These are phyloP conservation scores for Xyrauchen texanus DNA, from an alignment of 2,113 vertebrate species.

Conservation along the genomic window DNA sequence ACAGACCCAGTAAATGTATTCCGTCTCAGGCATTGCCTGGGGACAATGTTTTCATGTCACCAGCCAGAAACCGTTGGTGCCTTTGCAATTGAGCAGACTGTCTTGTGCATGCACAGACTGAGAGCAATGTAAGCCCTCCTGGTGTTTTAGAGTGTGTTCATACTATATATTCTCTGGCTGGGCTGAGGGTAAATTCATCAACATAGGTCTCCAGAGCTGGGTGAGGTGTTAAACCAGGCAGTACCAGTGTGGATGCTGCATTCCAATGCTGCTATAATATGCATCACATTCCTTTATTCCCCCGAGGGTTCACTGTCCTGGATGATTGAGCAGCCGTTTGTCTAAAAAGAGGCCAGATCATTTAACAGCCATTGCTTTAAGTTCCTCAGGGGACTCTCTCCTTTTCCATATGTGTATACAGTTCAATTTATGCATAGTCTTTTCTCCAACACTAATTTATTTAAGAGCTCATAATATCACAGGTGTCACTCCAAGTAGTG, in stretches of 20 bases:
- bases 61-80: slow-evolving; percentile 47
- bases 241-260: slow-evolving; percentile 18
- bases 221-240: slow-evolving; percentile 47
- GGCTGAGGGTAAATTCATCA: too few species aligned
- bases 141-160: slow-evolving; percentile 10
- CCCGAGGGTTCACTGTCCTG: slow-evolving; percentile 58
- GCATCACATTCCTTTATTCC: slow-evolving; percentile 61
- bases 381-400: slow-evolving; percentile 48
- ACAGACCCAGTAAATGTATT: slow-evolving; percentile 47
- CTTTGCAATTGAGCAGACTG: slow-evolving; percentile 42
- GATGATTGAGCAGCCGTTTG: slow-evolving; percentile 67
- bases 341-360: slow-evolving; percentile 66
- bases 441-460: slow-evolving; percentile 13
- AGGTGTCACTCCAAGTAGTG: too few species aligned
- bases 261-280: slow-evolving; percentile 55
- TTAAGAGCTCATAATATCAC: not conserved
- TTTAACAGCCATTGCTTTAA: slow-evolving; percentile 64
- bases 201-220: slow-evolving; percentile 24
- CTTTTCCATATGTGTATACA: slow-evolving; percentile 3
- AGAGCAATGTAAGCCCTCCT: slow-evolving; percentile 18
- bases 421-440: not conserved
- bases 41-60: slow-evolving; percentile 52
- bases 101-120: slow-evolving; percentile 25
- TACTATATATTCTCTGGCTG: slow-evolving; percentile 10
- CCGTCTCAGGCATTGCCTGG: slow-evolving; percentile 40